Evolutionary conservation across 30 jellyfish, hydroid and myxozoan genomes (phyloP), one percentile per base, ranked within the genome.

Genomic region (Pelagia noctiluca): DNA sequence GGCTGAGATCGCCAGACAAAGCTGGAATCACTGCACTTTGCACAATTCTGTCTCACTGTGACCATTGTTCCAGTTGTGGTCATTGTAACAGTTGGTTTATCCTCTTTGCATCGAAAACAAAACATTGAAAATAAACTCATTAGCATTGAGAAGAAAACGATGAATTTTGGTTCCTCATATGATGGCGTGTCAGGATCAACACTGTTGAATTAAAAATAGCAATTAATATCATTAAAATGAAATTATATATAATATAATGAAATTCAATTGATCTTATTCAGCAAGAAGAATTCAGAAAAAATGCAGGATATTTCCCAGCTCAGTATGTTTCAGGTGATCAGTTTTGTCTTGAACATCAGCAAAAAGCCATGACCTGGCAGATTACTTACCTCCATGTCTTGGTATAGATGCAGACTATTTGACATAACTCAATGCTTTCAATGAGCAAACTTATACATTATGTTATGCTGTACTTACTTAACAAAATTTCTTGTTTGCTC

Each of bases 61-160:
- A 76, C 88, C 88, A 76, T 76, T 60, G 88, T 53, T 1, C 88
- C 88, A 76, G 30, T 50, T 36, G 21, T 76, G 12, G 54, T 32
- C 77, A 76, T 50, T 34, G 54, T 35, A 53, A 76, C 88, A 29
- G 32, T 24, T 52, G 88, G 88, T 16, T 36, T 76, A 19, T 61
- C 60, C 50, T 23, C 80, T 53, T 61, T 61, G 36, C 88, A 76
- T 32, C 25, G 5, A 36, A 76, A 76, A 36, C 88, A 76, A 19
- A 76, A 76, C 88, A 76, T 19, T 26, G 78, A 54, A 62, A 76
- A 76, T 37, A 76, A 36, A 32, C 18, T 23, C 75, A 74, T 24
- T 60, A 74, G 42, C 75, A 74, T 74, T 47, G 86, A 48, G 12
- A 47, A 34, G 29, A 76, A 76, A 29, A 76, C 88, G 35, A 76